Evolutionary conservation across 2,888 invertebrate genomes (phyloP), one percentile per base, ranked within the genome.

Genomic region (Cosmorhoe ocellata): DNA sequence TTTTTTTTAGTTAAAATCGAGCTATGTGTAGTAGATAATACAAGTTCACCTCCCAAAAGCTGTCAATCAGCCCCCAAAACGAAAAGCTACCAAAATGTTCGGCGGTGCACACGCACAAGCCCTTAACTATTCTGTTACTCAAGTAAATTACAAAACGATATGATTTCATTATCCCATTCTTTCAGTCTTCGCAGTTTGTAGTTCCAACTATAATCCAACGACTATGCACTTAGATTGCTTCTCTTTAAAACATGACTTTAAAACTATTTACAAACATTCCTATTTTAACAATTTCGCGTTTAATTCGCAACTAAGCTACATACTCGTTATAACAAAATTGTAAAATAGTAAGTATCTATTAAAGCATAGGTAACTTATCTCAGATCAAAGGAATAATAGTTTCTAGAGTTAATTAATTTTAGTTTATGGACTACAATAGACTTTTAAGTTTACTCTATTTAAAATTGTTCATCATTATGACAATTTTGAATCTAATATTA

Each of bases 141-240:
- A 83, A 84, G 68, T 83, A 84, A 84, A 81, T 79, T 87, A 89
- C 83, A 88, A 87, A 90, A 89, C 84, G 86, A 90, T 89, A 89
- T 89, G 88, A 87, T 83, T 84, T 84, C 77, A 79, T 79, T 83
- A 81, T 82, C 84, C 81, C 82, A 76, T 81, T 86, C 86, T 72
- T 81, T 90, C 89, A 90, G 89, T 90, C 89, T 90, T 90, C 81
- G 77, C 81, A 82, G 81, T 84, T 85, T 84, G 79, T 82, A 82
- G 79, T 84, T 85, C 81, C 83, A 82, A 81, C 79, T 84, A 84
- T 81, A 78, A 80, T 76, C 79, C 85, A 81, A 82, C 82, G 81
- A 81, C 76, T 82, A 82, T 74, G 68, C 18, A 18, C 18, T 18
- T 18, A 18, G 66, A 83, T 84, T 82, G 84, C 81, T 82, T 84